Percentiles rank a stretch among this genome's conserved stretches.
Conservation (phyloP, 2,797 vertebrate genomes). For the Galagoides demidoff region DNA sequence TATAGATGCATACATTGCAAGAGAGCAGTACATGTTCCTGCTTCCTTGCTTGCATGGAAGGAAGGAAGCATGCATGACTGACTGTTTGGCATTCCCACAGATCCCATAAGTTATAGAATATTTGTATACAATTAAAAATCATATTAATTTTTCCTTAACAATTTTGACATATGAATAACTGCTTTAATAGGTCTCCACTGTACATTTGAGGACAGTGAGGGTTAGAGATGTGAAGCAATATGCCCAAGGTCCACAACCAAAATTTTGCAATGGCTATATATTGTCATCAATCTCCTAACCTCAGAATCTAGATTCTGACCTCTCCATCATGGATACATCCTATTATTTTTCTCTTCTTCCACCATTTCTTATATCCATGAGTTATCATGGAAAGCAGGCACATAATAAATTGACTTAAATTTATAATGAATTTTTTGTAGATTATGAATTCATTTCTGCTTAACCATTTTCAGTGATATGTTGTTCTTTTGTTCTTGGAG, state of each 20-base stretch:
- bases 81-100: background rate
- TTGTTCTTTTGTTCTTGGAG: background rate
- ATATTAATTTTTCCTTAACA: background rate
- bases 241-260: background rate
- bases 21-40: background rate
- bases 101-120: background rate
- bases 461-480: background rate
- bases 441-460: background rate
- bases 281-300: background rate
- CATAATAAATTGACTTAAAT: background rate
- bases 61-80: background rate
- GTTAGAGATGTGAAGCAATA: background rate
- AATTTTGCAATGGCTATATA: background rate
- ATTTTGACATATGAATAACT: background rate
- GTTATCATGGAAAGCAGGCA: background rate
- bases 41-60: background rate
- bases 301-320: background rate
- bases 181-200: background rate
- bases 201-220: background rate
- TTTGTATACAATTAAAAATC: background rate
- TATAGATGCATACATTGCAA: background rate
- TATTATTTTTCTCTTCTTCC: background rate
- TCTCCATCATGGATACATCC: background rate
- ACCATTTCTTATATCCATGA: background rate
- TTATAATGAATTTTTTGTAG: background rate